Evolutionary conservation across 2,113 vertebrate genomes (phyloP).

Genomic region (Thymallus thymallus): DNA sequence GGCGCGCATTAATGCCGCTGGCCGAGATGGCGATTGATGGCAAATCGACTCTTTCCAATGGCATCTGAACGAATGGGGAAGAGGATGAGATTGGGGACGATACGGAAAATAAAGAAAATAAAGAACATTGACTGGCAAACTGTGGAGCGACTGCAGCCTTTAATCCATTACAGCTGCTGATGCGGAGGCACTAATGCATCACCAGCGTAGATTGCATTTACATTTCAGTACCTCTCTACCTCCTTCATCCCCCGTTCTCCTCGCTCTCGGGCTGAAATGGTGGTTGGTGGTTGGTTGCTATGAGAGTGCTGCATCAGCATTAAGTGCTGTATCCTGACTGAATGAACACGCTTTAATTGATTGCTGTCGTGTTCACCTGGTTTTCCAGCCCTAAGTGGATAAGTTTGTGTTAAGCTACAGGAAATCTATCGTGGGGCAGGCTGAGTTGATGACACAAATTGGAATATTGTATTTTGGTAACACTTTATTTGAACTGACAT

Average conservation of each 20-base stretch:
- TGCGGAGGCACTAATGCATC: slow-evolving; percentile 88
- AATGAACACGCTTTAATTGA: no score
- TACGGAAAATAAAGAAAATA: slow-evolving; percentile 81
- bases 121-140: slow-evolving; percentile 78
- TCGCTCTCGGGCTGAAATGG: slow-evolving; percentile 42
- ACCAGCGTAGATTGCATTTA: slow-evolving; percentile 73
- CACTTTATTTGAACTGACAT: no score
- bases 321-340: no score
- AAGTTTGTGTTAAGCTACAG: not conserved
- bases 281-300: slow-evolving; percentile 67
- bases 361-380: no score
- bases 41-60: slow-evolving; percentile 85
- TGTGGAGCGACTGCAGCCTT: slow-evolving; percentile 82
- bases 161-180: slow-evolving; percentile 87
- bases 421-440: not conserved
- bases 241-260: slow-evolving; percentile 7
- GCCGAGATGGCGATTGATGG: slow-evolving; percentile 81
- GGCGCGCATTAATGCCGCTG: slow-evolving; percentile 90
- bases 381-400: no score
- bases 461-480: no score
- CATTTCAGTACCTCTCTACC: slow-evolving; percentile 46
- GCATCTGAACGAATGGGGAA: slow-evolving; percentile 55
- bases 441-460: no score
- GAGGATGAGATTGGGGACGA: slow-evolving; percentile 44
- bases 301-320: not conserved